Base-by-base conservation (phyloP, 2,797 vertebrate genomes). In the Phrynocephalus forsythii region DNA sequence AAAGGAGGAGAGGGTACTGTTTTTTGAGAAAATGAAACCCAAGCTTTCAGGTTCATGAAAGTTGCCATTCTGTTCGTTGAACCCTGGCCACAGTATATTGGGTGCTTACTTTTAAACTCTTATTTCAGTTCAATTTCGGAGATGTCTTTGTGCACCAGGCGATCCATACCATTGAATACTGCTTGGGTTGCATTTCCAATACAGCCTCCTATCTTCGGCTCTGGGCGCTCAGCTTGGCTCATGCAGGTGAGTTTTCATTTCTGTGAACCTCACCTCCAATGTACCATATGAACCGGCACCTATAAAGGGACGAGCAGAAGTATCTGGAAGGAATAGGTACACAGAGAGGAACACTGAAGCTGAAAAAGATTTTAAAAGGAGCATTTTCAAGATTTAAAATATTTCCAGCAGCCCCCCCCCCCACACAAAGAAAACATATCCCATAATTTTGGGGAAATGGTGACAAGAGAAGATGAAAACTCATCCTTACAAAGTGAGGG, bases 101-200 rank as follows among this genome's bases (percentile, higher is more conserved):
- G 4, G 38, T 76, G 73, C 24, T 9, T 48, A 0, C 4, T 0
- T 16, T 92, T 71, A 89, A 78, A 9, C 66, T 4, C 73, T 87
- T 33, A 73, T 96, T 97, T 78, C 95, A 99, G 99, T 99, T 99
- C 96, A 96, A 98, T 96, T 98, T 99, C 82, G 98, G 97, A n/a
- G 98, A 99, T 10, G 82, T 96, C 68, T 97, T 98, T 89, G 97
- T 99, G 88, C 97, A 99, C 90, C 99, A 99, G 94, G 96, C 98
- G 82, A 99, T 99, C 92, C 99, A 99, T 94, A 99, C 99, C 89
- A 99, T 99, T 2, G 99, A 99, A 91, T 99, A 97, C 95, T 99
- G 99, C 91, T 97, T 99, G 92, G 99, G 99, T 92, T 99, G 99
- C 96, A 98, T 99, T 91, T 99, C 99, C 88, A 99, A 88, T 72